Evolutionary conservation across 1,140 invertebrate species (phyloP).

Genomic region (Pseudomyrmex flavicornis): DNA sequence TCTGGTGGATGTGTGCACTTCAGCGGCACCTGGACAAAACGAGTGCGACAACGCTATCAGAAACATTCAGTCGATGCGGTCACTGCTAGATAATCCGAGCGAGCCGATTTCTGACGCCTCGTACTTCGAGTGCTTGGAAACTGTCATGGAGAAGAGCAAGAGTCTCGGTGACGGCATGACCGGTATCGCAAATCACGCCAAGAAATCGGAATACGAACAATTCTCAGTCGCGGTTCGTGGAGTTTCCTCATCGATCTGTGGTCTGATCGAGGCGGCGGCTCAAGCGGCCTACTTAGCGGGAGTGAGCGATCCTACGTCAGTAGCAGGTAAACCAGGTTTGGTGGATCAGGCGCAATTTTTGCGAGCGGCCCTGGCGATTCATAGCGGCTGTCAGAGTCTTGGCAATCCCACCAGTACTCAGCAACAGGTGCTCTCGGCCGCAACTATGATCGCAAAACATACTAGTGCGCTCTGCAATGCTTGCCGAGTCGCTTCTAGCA

Average conservation of each 20-base stretch:
- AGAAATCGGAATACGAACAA: slow-evolving; percentile 93
- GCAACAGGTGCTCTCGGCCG: slow-evolving; percentile 94
- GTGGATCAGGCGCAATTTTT: slow-evolving; percentile 96
- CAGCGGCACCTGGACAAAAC: slow-evolving; percentile 93
- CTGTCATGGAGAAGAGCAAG: slow-evolving; percentile 97
- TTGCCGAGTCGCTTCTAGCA: slow-evolving; percentile 96
- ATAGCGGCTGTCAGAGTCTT: slow-evolving; percentile 93
- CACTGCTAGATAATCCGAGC: slow-evolving; percentile 93
- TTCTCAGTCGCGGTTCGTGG: slow-evolving; percentile 94
- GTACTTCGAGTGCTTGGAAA: slow-evolving; percentile 98
- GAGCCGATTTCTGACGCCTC: slow-evolving; percentile 95
- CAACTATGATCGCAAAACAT: slow-evolving; percentile 98
- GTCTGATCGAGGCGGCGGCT: slow-evolving; percentile 96
- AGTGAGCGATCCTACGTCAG: slow-evolving; percentile 95
- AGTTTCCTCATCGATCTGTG: slow-evolving; percentile 95
- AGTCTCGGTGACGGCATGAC: slow-evolving; percentile 95
- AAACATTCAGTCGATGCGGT: slow-evolving; percentile 94
- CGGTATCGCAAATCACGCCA: slow-evolving; percentile 96
- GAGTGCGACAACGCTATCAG: slow-evolving; percentile 98
- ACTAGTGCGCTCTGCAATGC: slow-evolving; percentile 98
- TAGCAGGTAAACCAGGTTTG: slow-evolving; percentile 95
- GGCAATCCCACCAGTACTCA: slow-evolving; percentile 91
- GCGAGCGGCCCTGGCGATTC: slow-evolving; percentile 95
- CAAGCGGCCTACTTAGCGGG: slow-evolving; percentile 98
- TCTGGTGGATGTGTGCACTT: slow-evolving; percentile 91